These are phyloP conservation scores for Isaurus tuberculatus DNA, from an alignment of 92 coral and sea anemone species.

Conservation along the genomic window DNA sequence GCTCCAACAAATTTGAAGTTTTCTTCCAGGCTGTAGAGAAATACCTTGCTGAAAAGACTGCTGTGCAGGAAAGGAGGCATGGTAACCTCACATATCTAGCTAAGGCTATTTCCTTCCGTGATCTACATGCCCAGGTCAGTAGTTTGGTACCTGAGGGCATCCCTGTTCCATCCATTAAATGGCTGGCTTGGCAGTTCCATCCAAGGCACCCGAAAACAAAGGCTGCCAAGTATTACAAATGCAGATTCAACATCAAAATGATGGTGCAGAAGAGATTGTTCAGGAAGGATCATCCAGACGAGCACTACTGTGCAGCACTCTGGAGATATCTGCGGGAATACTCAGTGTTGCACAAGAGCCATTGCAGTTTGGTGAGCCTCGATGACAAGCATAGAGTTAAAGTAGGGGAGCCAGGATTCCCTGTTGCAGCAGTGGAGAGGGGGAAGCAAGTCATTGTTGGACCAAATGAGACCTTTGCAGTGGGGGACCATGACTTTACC, in stretches of 20 bases:
- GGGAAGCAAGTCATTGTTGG: constrained; percentile 56
- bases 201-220: constrained; percentile 36
- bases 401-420: constrained; percentile 62
- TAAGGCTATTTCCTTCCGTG: neutral
- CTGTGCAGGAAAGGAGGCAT: constrained; percentile 9
- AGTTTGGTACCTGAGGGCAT: constrained; percentile 49
- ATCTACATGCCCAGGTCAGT: neutral
- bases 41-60: neutral
- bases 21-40: neutral
- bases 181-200: constrained; percentile 53
- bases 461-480: constrained; percentile 40
- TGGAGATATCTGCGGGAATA: constrained; percentile 51
- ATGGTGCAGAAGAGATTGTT: constrained; percentile 50
- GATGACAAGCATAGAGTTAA: constrained; percentile 62
- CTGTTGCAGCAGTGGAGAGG: constrained; percentile 54
- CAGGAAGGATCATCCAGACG: constrained; percentile 22
- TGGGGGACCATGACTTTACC: constrained; percentile 61
- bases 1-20: neutral
- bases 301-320: constrained; percentile 47
- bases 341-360: neutral
- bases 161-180: constrained; percentile 41
- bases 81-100: neutral
- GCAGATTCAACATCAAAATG: constrained; percentile 27
- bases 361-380: constrained; percentile 4
- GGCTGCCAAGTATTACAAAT: constrained; percentile 38